Evolutionary conservation across 1,140 invertebrate genomes (phyloP), one percentile per base, ranked within the genome.

Genomic region (Drosophila funebris): DNA sequence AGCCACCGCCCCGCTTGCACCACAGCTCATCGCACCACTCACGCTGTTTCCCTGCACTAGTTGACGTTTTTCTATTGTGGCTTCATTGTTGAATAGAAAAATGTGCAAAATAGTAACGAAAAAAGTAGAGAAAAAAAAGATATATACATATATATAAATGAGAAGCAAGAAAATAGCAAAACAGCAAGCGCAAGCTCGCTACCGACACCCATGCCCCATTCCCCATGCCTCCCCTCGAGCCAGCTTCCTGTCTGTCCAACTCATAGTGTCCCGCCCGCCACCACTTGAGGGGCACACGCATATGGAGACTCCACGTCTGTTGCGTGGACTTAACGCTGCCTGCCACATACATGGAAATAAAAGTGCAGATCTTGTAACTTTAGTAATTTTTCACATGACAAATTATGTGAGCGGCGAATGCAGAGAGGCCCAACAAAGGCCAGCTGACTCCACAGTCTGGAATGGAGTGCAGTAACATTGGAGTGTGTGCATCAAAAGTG

Each of bases 381-480:
- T 84, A 90, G 88, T 90, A 90, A 90, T 90, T 90, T 90, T 88
- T 90, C 88, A 90, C 88, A 90, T 90, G 88, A 90, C 88, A 90
- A 90, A 90, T 90, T 90, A 90, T 90, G 77, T 88, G 83, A 88
- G 83, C 85, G 82, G 67, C 68, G 68, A 68, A 73, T 68, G 61
- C 68, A 70, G 27, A 1, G 13, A 37, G 22, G 69, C 73, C 56
- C 69, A 82, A 80, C 78, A 80, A 82, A 77, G 64, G 73, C 46
- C 37, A 39, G 37, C 24, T 43, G 24, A 44, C 57, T 44, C n/a
- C 18, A 9, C 48, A 22, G 62, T 53, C 67, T 70, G 62, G 44
- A 57, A 63, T 72, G 46, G 56, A 64, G 31, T 60, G 53, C 24
- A 53, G 11, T 43, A 50, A 64, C 22, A 44, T n/a, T 48, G 46